Percentiles rank a stretch among this genome's conserved stretches.
phyloP scores from a whole-genome alignment of 2,888 invertebrate species.

The Lathronympha strigana region DNA sequence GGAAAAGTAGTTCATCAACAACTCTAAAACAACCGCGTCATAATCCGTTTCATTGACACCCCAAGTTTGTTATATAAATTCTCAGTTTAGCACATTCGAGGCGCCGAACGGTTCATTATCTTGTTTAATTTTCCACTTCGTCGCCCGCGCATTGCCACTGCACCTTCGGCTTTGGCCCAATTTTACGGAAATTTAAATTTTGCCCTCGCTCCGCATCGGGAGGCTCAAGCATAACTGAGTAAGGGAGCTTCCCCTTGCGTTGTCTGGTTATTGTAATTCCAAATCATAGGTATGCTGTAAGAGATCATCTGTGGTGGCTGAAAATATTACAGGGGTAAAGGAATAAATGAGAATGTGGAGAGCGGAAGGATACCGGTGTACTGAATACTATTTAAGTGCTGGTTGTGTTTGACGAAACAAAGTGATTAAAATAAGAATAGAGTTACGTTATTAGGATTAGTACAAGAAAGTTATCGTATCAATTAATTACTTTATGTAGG shows the following conservation, averaged over 20 bases:
- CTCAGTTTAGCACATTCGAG: constrained; percentile 68
- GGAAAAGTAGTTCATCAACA: constrained; percentile 8
- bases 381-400: neutral
- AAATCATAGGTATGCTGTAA: constrained; percentile 40
- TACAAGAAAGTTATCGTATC: too few species aligned
- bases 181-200: constrained; percentile 49
- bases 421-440: neutral
- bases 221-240: constrained; percentile 46
- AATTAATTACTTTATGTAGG: too few species aligned
- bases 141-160: constrained; percentile 64
- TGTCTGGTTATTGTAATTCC: constrained; percentile 42
- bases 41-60: constrained; percentile 42
- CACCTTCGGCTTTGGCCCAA: constrained; percentile 48
- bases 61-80: constrained; percentile 62
- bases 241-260: constrained; percentile 47
- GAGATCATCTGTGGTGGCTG: constrained; percentile 34
- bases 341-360: constrained; percentile 18
- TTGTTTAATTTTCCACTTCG: constrained; percentile 83
- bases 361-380: constrained; percentile 15
- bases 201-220: constrained; percentile 32
- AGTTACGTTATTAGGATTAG: too few species aligned
- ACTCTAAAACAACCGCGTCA: constrained; percentile 32
- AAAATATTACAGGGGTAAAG: constrained; percentile 33
- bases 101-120: constrained; percentile 74
- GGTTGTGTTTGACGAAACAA: neutral